phyloP scores from a whole-genome alignment of 2,113 vertebrate species.

The Haemorhous mexicanus region DNA sequence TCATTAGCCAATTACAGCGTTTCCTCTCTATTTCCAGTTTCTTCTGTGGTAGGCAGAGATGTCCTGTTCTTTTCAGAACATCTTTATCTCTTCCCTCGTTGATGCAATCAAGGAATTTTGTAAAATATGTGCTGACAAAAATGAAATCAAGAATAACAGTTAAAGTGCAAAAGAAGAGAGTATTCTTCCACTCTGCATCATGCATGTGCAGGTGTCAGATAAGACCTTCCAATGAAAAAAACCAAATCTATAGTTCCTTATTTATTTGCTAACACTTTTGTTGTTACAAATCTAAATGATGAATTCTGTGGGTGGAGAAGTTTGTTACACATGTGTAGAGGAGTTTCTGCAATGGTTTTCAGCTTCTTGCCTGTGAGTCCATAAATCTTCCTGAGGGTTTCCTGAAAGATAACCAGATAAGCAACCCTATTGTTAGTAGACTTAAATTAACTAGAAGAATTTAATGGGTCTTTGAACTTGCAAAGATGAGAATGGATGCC shows the following conservation, averaged over 20 bases:
- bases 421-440: background rate
- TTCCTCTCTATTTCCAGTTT: background rate
- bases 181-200: background rate
- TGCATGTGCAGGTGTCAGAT: background rate
- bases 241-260: background rate
- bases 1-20: background rate
- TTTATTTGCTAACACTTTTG: background rate
- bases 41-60: background rate
- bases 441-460: background rate
- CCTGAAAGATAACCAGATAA: background rate
- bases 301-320: background rate
- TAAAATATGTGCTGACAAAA: background rate
- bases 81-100: background rate
- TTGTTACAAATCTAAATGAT: background rate
- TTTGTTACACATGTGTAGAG: background rate
- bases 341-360: background rate
- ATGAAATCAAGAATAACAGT: background rate
- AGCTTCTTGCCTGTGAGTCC: background rate
- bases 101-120: background rate
- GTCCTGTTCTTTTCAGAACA: background rate
- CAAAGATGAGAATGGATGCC: background rate
- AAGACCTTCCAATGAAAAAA: background rate
- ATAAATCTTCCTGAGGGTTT: conserved; percentile 14
- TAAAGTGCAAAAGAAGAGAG: background rate
- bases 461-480: background rate